Evolutionary conservation across 1,140 invertebrate species (phyloP), one percentile per base, ranked within the genome.

Genomic region (Rhynchophorus ferrugineus): DNA sequence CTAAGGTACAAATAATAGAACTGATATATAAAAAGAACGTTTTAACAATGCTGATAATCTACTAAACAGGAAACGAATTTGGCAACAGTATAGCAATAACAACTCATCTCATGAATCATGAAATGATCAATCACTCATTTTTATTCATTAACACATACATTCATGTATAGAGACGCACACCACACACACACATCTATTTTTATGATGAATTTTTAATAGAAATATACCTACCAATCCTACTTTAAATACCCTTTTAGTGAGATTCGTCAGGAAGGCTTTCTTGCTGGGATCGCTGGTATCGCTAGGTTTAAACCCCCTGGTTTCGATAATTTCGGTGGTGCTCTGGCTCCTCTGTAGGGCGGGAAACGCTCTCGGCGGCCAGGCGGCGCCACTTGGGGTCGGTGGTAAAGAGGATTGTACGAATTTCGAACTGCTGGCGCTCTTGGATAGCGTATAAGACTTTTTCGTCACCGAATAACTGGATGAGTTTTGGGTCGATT

Each of bases 201-300:
- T n/a, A n/a, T n/a, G n/a, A n/a, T n/a, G n/a, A n/a, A n/a, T n/a
- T n/a, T n/a, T n/a, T n/a, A n/a, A n/a, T n/a, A n/a, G n/a, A n/a
- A n/a, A n/a, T n/a, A n/a, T 24, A 78, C 81, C 80, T 74, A 86
- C 83, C 82, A 84, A 78, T 66, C 82, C 81, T 72, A 85, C 77
- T 74, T 85, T 84, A 65, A 87, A 83, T 65, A 89, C 79, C 67
- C 82, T 82, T 59, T 81, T 77, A 57, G 87, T 88, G 57, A 92
- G 76, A 62, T 80, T 79, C 48, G 84, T 83, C 43, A 92, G 77
- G 70, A 90, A 87, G 60, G 83, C 79, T 64, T 80, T 81, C 69
- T 91, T 91, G 38, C 75, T 70, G 1, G 86, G 85, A 69, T 92
- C 85, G 69, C 80, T 79, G 63, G 83, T 79, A 68, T 92, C 88